Evolutionary conservation across 1,140 invertebrate species (phyloP), one percentile per base, ranked within the genome.

Genomic region (Halesus radiatus): DNA sequence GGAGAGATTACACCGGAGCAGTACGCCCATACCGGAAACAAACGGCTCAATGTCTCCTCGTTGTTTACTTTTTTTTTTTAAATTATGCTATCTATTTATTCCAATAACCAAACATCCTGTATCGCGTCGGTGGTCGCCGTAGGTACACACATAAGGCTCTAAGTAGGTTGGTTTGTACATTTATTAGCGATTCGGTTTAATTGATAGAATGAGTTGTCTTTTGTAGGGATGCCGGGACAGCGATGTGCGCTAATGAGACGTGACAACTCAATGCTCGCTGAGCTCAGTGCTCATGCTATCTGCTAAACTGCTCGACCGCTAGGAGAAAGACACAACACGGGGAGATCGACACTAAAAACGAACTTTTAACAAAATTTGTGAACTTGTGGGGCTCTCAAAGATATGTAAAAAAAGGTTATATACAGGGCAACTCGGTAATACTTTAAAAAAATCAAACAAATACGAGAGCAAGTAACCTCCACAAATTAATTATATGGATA

Each of bases 231-330:
- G 22, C 29, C 16, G 23, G 26, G 62, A 64, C 62, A 72, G 45
- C 18, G 53, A 26, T 26, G 68, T 52, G 3, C 45, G 45, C 68
- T 72, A 72, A 72, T 72, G 68, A 72, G 68, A 54, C 68, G 45
- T 72, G 68, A 72, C 45, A 52, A 72, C 20, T 72, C 45, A 72
- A 72, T 72, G 45, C 50, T 20, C 15, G 2, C n/a, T 6, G 54
- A 2, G 8, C 37, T 32, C 32, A 32, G 32, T 3, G 7, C 32
- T n/a, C n/a, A n/a, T n/a, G n/a, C n/a, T n/a, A n/a, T n/a, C n/a
- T n/a, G n/a, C n/a, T n/a, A n/a, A n/a, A 45, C 37, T 45, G 1
- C 10, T 45, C 37, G 4, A 13, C 58, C n/a, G 53, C 22, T n/a
- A 15, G n/a, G 10, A 66, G 13, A 3, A 16, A 29, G 18, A 7